Conservation (phyloP, 2,113 vertebrate species). For the Pardalotus punctatus region DNA sequence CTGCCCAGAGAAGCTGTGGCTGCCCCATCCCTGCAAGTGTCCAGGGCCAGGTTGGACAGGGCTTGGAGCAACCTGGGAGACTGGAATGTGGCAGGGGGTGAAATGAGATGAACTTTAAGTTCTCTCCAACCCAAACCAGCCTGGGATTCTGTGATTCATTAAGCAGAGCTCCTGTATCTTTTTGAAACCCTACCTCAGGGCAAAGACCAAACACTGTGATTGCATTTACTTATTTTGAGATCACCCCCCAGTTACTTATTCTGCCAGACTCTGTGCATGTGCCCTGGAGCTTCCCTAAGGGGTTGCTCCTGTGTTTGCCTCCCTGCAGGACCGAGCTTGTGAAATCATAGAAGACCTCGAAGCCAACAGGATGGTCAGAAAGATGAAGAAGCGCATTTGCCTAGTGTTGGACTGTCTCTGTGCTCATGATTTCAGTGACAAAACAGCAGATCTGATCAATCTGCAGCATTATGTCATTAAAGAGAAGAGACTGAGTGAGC, state of each 20-base stretch:
- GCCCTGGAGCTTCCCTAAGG: neutral
- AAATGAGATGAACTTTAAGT: neutral
- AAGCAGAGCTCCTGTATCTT: neutral
- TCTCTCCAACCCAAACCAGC: neutral
- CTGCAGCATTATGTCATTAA: conserved; percentile 99
- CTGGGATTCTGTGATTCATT: neutral
- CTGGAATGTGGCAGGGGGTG: neutral
- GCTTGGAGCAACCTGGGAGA: neutral
- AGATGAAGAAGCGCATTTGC: conserved; percentile 96
- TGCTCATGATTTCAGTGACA: conserved; percentile 96
- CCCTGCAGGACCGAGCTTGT: conserved; percentile 87
- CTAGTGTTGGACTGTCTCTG: conserved; percentile 97
- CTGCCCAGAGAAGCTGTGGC: neutral
- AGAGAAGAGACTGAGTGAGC: conserved; percentile 94
- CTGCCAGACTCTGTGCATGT: neutral
- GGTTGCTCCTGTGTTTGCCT: neutral
- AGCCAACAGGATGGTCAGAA: conserved; percentile 85
- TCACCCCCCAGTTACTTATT: neutral
- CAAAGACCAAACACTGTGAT: neutral
- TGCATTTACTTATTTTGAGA: neutral
- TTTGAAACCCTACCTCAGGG: neutral
- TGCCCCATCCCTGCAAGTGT: neutral
- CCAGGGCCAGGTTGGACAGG: neutral
- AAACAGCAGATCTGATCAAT: conserved; percentile 96
- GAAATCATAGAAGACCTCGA: conserved; percentile 91